Percentiles rank a stretch among this genome's conserved stretches.
phyloP scores from a whole-genome alignment of 2,888 invertebrate species.

The Ophion ventricosus region DNA sequence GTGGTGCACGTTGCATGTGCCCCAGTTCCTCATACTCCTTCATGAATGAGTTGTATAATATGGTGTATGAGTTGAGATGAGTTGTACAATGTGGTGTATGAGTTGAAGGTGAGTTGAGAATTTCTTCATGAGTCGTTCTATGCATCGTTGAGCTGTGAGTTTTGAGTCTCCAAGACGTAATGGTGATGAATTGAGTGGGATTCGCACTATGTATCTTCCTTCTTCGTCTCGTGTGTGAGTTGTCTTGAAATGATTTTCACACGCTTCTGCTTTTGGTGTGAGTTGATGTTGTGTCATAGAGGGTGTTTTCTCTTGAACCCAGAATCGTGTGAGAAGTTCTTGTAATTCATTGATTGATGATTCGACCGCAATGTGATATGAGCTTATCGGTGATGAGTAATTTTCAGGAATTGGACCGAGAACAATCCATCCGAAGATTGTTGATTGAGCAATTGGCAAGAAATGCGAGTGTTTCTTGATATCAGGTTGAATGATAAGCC shows the following conservation, averaged over 20 bases:
- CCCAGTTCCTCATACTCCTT: not conserved
- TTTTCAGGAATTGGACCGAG: too few species aligned
- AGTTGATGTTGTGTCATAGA: not conserved
- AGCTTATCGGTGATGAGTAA: too few species aligned
- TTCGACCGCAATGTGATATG: too few species aligned
- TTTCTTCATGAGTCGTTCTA: not conserved
- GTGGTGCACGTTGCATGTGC: constrained; percentile 3
- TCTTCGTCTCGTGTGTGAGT: too few species aligned
- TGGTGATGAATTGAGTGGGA: constrained; percentile 10
- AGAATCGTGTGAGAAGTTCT: not conserved
- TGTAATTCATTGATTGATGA: too few species aligned
- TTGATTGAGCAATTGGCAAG: too few species aligned
- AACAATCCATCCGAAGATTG: too few species aligned
- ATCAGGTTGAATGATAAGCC: too few species aligned
- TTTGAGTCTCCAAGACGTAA: not conserved
- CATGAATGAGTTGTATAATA: too few species aligned
- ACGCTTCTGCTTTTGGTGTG: constrained; percentile 29
- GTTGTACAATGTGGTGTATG: not conserved
- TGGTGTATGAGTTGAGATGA: too few species aligned
- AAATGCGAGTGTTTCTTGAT: too few species aligned
- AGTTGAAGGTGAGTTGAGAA: not conserved
- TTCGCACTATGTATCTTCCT: not conserved
- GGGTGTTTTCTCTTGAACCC: constrained; percentile 11
- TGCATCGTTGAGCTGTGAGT: not conserved
- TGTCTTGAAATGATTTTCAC: constrained; percentile 1